Conservation (phyloP, 1,140 invertebrate species). For the Pararge aegeria region DNA sequence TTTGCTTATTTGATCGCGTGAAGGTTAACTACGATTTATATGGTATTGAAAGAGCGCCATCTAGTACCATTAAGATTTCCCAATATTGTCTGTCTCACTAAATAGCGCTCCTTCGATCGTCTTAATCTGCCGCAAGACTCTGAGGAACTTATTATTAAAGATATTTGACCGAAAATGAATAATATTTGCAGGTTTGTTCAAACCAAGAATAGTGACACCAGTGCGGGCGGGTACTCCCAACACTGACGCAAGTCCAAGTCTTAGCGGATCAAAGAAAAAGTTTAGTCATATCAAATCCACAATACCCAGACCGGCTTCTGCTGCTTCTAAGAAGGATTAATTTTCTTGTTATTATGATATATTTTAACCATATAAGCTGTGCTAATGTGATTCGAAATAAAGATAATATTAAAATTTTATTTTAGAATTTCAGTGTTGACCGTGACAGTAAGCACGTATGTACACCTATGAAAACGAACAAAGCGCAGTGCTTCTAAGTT, state of each 20-base stretch:
- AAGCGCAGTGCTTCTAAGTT: too few species aligned
- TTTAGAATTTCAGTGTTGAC: too few species aligned
- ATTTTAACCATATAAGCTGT: background rate
- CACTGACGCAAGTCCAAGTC: slow-evolving; percentile 45
- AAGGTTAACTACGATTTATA: too few species aligned
- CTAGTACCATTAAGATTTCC: too few species aligned
- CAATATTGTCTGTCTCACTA: too few species aligned
- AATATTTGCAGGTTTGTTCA: slow-evolving; percentile 53
- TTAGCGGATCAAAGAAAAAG: slow-evolving; percentile 52
- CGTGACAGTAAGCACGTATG: too few species aligned
- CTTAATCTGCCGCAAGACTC: too few species aligned
- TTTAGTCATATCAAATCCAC: slow-evolving; percentile 71
- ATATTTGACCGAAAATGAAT: background rate
- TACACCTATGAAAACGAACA: too few species aligned
- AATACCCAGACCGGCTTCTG: slow-evolving; percentile 59
- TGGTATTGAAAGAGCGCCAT: too few species aligned
- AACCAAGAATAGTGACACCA: slow-evolving; percentile 47
- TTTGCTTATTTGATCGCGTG: too few species aligned
- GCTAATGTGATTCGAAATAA: background rate
- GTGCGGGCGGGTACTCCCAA: slow-evolving; percentile 33
- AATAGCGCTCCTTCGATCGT: too few species aligned
- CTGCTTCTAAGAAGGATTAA: slow-evolving; percentile 52
- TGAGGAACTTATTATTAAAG: too few species aligned
- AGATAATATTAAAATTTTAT: background rate
- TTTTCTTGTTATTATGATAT: background rate